Evolutionary conservation across 2,113 vertebrate genomes (phyloP).

Genomic region (Pelecanoides urinatrix): DNA sequence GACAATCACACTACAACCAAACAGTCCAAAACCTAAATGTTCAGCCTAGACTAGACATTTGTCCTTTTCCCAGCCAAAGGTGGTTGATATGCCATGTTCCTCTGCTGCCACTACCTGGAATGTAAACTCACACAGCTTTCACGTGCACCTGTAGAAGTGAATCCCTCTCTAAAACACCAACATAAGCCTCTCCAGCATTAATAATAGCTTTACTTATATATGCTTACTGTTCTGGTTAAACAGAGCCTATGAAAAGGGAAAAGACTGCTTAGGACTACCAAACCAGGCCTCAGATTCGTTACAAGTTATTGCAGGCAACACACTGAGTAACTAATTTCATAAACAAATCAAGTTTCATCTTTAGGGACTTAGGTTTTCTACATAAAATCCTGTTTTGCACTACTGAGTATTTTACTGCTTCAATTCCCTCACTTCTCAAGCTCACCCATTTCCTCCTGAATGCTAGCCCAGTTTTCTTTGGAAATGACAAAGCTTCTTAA

Average conservation of each 20-base stretch:
- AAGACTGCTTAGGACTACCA: not conserved
- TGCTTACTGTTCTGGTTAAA: not conserved
- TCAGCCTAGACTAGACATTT: not conserved
- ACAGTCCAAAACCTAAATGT: not conserved
- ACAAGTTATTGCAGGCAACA: not conserved
- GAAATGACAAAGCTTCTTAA: not conserved
- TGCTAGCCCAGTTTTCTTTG: not conserved
- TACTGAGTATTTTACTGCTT: not conserved
- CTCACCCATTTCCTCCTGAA: not conserved
- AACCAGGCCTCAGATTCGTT: not conserved
- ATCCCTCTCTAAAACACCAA: not conserved
- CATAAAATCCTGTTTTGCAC: not conserved
- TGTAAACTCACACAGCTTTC: not conserved
- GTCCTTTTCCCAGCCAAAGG: not conserved
- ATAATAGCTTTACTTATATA: not conserved
- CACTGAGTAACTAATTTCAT: not conserved
- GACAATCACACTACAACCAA: not conserved
- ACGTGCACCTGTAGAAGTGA: not conserved
- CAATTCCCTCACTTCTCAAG: not conserved
- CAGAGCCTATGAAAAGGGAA: not conserved
- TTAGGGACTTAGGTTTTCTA: not conserved
- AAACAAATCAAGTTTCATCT: not conserved
- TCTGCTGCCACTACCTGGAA: not conserved
- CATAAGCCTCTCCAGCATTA: fast-evolving
- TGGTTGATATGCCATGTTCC: not conserved